Conservation (phyloP, 1,140 invertebrate genomes). For the Zaprionus davidi region DNA sequence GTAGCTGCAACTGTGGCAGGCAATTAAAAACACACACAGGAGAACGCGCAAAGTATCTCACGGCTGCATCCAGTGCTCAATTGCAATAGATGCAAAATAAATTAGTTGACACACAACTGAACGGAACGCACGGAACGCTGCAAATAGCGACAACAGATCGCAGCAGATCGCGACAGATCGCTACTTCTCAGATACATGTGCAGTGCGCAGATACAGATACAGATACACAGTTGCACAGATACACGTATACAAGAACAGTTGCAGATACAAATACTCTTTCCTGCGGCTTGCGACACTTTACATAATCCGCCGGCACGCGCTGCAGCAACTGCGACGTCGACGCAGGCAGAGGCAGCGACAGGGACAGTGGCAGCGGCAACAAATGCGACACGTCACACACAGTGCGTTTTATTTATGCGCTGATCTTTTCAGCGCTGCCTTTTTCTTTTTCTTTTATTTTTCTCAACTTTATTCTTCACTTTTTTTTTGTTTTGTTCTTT, state of each 20-base stretch:
- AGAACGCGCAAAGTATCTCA: constrained; percentile 52
- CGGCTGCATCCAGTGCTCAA: constrained; percentile 63
- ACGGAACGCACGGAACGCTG: background rate
- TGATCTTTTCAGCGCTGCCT: constrained; percentile 47
- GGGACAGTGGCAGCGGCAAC: background rate
- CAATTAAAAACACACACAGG: constrained; percentile 31
- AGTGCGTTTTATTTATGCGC: constrained; percentile 71
- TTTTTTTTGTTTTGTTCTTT: constrained; percentile 37
- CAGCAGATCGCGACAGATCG: background rate
- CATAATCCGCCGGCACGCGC: constrained; percentile 70
- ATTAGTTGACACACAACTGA: constrained; percentile 66
- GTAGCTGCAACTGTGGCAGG: background rate
- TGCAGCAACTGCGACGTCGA: constrained; percentile 2
- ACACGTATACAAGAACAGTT: background rate
- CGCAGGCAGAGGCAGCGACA: constrained; percentile 11
- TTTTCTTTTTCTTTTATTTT: constrained; percentile 44
- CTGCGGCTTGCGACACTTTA: constrained; percentile 64
- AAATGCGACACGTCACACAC: constrained; percentile 46
- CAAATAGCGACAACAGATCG: constrained; percentile 22
- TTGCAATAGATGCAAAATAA: constrained; percentile 80
- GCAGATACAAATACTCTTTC: constrained; percentile 3
- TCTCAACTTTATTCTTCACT: constrained; percentile 42
- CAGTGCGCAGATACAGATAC: background rate
- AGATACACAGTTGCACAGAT: background rate
- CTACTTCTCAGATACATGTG: background rate